phyloP scores from a whole-genome alignment of 1,140 invertebrate genomes.

The Vollenhovia emeryi region DNA sequence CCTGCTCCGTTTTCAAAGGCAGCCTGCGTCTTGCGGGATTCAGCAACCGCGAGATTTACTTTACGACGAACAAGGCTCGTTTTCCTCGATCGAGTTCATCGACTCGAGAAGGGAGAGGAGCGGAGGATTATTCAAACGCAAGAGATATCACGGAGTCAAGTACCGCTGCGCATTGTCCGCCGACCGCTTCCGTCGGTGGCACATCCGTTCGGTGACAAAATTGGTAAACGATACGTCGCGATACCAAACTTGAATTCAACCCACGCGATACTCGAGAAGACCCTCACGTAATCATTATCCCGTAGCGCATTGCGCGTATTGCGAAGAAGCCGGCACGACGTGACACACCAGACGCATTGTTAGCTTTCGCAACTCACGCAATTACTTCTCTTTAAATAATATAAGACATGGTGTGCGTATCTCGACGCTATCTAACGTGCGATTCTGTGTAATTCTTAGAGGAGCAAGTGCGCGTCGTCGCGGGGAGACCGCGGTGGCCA shows the following conservation, averaged over 20 bases:
- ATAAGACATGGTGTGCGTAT: neutral
- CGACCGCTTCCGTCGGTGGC: constrained; percentile 50
- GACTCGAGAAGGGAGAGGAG: neutral
- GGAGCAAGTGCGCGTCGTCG: neutral
- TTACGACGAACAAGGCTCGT: neutral
- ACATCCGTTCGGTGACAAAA: constrained; percentile 58
- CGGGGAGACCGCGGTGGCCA: neutral
- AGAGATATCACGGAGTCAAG: constrained; percentile 47
- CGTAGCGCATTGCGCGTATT: neutral
- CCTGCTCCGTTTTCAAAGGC: neutral
- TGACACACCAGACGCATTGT: neutral
- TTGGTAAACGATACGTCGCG: constrained; percentile 63
- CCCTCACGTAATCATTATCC: constrained; percentile 15
- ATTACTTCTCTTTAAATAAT: neutral
- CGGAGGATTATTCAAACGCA: neutral
- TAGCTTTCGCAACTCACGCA: neutral
- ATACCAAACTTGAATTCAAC: constrained; percentile 57
- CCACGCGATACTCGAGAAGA: constrained; percentile 11
- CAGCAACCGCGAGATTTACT: neutral
- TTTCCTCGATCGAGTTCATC: constrained; percentile 24
- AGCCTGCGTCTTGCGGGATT: neutral
- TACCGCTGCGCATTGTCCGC: constrained; percentile 68
- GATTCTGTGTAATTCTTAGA: neutral
- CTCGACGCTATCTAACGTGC: neutral
- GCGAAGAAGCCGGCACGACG: neutral